phyloP scores from a whole-genome alignment of 1,140 invertebrate species.

The Leptonema lineaticorne region DNA sequence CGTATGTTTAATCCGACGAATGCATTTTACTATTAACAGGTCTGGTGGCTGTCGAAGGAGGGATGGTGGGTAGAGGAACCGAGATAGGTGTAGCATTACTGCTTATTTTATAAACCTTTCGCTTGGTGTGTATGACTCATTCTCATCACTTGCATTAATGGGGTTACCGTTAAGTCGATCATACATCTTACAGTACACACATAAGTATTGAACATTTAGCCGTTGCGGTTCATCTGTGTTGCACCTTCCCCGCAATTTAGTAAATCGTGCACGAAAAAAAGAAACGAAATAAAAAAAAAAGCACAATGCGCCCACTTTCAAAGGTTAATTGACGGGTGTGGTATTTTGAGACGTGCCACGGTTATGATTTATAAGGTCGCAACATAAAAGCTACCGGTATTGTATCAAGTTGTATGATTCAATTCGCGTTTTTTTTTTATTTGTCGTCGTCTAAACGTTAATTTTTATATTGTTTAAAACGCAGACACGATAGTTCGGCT shows the following conservation, averaged over 20 bases:
- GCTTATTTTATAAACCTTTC: not conserved
- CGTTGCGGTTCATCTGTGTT: not conserved
- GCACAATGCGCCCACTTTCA: too few species aligned
- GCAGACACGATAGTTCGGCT: too few species aligned
- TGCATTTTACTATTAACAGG: conserved; percentile 12
- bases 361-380: too few species aligned
- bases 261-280: not conserved
- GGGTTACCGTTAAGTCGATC: conserved; percentile 19
- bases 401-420: too few species aligned
- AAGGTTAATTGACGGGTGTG: not conserved
- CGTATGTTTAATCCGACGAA: conserved; percentile 8
- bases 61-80: not conserved
- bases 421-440: too few species aligned
- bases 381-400: too few species aligned
- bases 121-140: conserved; percentile 8
- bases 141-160: conserved; percentile 14
- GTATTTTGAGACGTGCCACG: too few species aligned
- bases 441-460: too few species aligned
- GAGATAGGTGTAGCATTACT: not conserved
- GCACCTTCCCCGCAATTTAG: not conserved
- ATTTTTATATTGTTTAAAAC: too few species aligned
- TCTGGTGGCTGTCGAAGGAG: not conserved
- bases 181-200: not conserved
- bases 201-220: not conserved
- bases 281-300: not conserved